Evolutionary conservation across 2,888 invertebrate species (phyloP), one percentile per base, ranked within the genome.

Genomic region (Tenthredo distinguenda): DNA sequence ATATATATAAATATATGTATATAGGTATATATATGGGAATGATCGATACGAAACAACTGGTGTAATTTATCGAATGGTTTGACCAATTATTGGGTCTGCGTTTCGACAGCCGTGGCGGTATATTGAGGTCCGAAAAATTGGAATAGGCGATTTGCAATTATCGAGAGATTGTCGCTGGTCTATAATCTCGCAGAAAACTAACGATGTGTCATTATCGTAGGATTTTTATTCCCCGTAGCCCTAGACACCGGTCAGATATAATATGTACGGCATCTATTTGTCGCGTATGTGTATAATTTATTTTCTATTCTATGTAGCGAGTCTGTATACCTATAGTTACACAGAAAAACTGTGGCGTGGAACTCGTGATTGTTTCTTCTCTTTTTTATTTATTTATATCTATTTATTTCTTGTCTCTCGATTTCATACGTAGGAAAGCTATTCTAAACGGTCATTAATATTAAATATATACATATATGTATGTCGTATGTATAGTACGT

Each of bases 21-120:
- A n/a, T n/a, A n/a, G n/a, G n/a, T n/a, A n/a, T 50, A 18, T 50
- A 50, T 50, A 50, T 50, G 18, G 5, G 7, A 4, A n/a, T 55
- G 34, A 34, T 68, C 68, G 12, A 34, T 68, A 18, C 3, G 68
- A 34, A 68, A 55, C 10, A 55, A 55, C 55, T n/a, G 55, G 55
- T 55, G n/a, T 40, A 74, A 74, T 74, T 74, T 74, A 21, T 74
- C 74, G 47, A 74, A 40, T 40, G 47, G 34, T 68, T 68, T 34
- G 31, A 31, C 15, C 34, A 26, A 12, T 62, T 26, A 26, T 62
- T 26, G 12, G 12, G 18, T 21, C 43, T n/a, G 43, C 0, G 2
- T n/a, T 72, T 74, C 12, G 72, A 43, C 72, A 74, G 43, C 26
- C 18, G 37, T 40, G 3, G 3, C 71, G 37, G 18, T 34, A 71